Base-by-base conservation (phyloP, 2,797 vertebrate species). In the Pogoniulus pusillus region DNA sequence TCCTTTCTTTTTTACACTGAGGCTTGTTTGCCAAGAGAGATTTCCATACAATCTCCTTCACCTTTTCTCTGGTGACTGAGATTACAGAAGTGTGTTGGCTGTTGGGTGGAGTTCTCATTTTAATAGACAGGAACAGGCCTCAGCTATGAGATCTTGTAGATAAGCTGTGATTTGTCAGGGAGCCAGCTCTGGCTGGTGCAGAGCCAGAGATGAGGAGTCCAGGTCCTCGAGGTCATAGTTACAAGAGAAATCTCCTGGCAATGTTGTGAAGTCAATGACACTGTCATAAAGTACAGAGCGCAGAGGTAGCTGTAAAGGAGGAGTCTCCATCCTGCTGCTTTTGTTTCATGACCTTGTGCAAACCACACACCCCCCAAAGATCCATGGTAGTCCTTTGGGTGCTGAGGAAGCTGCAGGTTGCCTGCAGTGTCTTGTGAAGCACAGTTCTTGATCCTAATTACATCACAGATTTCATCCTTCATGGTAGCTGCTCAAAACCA, bases 201-300 rank as follows among this genome's bases (percentile, higher is more conserved):
- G 68, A 81, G 24, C 19, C 30, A 8, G 1, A 24, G 63, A 81
- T 70, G 64, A 85, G 72, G 17, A 57, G 64, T 2, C 57, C 41
- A 57, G 65, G 10, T 6, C 41, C 15, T 41, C 41, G 41, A 89
- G 57, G 49, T 37, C 1, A 0, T 26, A 59, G 27, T 24, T 30
- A 12, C 7, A 27, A 27, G 26, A 41, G 63, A 82, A 2, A 57
- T 90, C 62, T 70, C 49, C 34, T 6, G 54, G 49, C 4, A 2
- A 6, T 19, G 16, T 4, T 3, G 0, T 24, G 34, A 2, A 3
- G 22, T 32, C 27, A 24, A 0, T 37, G 72, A 17, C 12, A 2
- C 37, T 71, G 65, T 15, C 34, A n/a, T 41, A 59, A 69, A 69
- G n/a, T 7, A 35, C 17, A 76, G 41, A 45, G 37, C 66, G 26